Evolutionary conservation across 2,113 vertebrate genomes (phyloP).

Genomic region (Falcunculus frontatus): DNA sequence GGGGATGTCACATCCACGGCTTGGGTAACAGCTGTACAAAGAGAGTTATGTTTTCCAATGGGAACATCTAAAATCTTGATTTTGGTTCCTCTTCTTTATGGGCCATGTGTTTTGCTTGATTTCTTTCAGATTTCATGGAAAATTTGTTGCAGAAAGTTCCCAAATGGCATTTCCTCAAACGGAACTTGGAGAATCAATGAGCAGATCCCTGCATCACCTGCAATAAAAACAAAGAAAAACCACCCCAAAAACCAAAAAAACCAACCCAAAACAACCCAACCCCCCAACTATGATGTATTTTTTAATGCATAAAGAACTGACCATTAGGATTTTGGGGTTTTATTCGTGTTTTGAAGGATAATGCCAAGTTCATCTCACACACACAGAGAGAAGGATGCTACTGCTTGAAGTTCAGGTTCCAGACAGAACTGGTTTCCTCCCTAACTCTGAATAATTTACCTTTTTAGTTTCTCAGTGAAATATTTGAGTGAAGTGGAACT

Average conservation of each 20-base stretch:
- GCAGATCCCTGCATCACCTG: background rate
- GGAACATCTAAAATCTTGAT: background rate
- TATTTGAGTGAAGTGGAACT: conserved; percentile 7
- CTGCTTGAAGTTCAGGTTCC: background rate
- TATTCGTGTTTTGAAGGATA: background rate
- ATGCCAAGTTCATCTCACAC: background rate
- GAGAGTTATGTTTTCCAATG: background rate
- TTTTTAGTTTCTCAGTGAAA: background rate
- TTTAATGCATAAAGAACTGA: background rate
- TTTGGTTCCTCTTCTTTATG: background rate
- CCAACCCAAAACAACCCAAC: background rate
- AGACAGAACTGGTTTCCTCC: background rate
- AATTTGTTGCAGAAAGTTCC: background rate
- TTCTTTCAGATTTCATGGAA: background rate
- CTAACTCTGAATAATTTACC: background rate
- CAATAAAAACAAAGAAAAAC: background rate
- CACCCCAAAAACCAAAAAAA: background rate
- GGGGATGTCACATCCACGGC: background rate
- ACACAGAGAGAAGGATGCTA: background rate
- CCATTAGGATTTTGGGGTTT: background rate
- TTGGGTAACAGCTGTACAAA: background rate
- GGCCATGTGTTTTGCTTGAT: background rate
- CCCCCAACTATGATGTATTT: accelerated
- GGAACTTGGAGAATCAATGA: background rate
- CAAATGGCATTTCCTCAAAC: background rate